Evolutionary conservation across 2,888 invertebrate genomes (phyloP), one percentile per base, ranked within the genome.

Genomic region (Cylindroiulus punctatus): DNA sequence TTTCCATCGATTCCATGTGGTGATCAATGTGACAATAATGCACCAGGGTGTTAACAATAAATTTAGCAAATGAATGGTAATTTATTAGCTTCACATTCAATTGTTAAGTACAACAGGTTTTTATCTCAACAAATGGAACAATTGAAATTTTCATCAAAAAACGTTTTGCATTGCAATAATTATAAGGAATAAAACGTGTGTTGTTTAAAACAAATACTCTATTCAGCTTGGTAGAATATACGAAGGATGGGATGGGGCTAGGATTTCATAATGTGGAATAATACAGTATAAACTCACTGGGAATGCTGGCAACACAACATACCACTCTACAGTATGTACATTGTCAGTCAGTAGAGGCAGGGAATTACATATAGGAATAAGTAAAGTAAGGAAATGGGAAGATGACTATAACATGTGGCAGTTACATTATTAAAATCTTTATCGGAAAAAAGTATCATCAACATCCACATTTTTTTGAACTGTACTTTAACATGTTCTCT

Each of bases 11-110:
- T 44, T 3, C 14, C 52, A n/a, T n/a, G 52, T n/a, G n/a, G n/a
- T n/a, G n/a, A 12, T 26, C n/a, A 65, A 0, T 26, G 65, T 26
- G 65, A 26, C 65, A 65, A 65, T 65, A 65, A 52, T n/a, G 3
- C 52, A 52, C 8, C 52, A 52, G 52, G 52, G 12, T 52, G 52
- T n/a, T 2, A 47, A 52, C n/a, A 52, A 19, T 52, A 19, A 2
- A 26, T 65, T 65, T 82, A 82, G 82, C 82, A 82, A 82, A 82
- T 82, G 82, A 82, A 82, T 82, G 82, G 82, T 42, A 82, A 82
- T 82, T 82, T 82, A 82, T 82, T 82, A 82, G 82, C 82, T 36
- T 82, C 82, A 82, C 82, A 82, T 82, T 82, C 40, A 82, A 82
- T 40, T 82, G 82, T 82, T 82, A 82, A 82, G 42, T 82, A 82